Conservation (phyloP, 2,888 invertebrate genomes). For the Abscondita cerata region DNA sequence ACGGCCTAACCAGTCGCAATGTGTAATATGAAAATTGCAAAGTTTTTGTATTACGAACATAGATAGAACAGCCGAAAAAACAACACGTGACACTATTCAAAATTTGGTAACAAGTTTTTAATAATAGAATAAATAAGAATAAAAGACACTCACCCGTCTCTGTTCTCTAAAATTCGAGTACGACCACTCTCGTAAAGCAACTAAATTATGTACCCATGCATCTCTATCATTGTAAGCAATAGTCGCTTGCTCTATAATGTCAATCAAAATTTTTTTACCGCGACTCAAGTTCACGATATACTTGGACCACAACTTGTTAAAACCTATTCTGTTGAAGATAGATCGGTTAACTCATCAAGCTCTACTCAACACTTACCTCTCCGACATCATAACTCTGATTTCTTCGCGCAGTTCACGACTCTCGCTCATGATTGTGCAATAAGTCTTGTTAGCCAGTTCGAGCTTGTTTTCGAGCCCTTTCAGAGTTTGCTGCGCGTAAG, state of each 20-base stretch:
- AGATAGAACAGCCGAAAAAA: too few relatives aligned
- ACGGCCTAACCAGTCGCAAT: too few relatives aligned
- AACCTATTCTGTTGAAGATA: slow-evolving; percentile 78
- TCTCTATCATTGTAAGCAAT: slow-evolving; percentile 88
- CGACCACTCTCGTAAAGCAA: slow-evolving; percentile 79
- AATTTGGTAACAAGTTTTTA: too few relatives aligned
- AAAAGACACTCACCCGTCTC: too few relatives aligned
- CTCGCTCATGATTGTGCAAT: slow-evolving; percentile 75
- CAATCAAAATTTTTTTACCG: slow-evolving; percentile 83
- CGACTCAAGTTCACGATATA: slow-evolving; percentile 76
- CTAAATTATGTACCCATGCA: slow-evolving; percentile 80
- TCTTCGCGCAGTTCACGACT: slow-evolving; percentile 76
- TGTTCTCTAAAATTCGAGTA: slow-evolving; percentile 75
- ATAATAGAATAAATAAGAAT: too few relatives aligned
- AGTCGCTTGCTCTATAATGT: slow-evolving; percentile 87
- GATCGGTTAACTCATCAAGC: too few relatives aligned
- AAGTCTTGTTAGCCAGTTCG: slow-evolving; percentile 78
- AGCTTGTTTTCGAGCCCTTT: slow-evolving; percentile 76
- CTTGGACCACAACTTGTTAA: slow-evolving; percentile 82
- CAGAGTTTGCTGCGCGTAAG: slow-evolving; percentile 58
- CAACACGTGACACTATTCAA: too few relatives aligned
- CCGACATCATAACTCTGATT: slow-evolving; percentile 82
- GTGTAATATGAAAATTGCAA: too few relatives aligned
- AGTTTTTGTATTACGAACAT: too few relatives aligned
- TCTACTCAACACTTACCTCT: too few relatives aligned